A percentile compares a stretch with the other conserved stretches of the same genome.
These are phyloP conservation scores for Drosophila flavopinicola DNA, from an alignment of 2,888 invertebrate genomes.

Conservation along the genomic window DNA sequence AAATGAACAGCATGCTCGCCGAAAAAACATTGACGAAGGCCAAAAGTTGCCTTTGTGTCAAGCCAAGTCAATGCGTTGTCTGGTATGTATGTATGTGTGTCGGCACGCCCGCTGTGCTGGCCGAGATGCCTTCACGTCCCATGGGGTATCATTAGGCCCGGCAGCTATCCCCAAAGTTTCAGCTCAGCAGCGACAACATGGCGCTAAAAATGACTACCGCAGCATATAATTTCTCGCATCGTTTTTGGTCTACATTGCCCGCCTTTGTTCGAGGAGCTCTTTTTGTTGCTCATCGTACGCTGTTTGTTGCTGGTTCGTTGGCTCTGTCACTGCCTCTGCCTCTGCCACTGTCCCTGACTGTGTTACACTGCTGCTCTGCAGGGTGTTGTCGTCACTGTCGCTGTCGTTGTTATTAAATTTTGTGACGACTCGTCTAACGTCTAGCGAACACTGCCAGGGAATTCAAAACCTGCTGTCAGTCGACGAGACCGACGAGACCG, in stretches of 20 bases:
- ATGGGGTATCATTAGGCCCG: conserved; percentile 68
- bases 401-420: conserved; percentile 58
- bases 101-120: conserved; percentile 38
- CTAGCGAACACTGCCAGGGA: conserved; percentile 33
- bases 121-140: conserved; percentile 59
- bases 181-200: conserved; percentile 44
- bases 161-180: conserved; percentile 39
- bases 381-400: conserved; percentile 37
- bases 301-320: conserved; percentile 17
- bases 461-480: conserved; percentile 55
- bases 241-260: conserved; percentile 37
- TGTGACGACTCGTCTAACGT: conserved; percentile 47
- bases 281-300: conserved; percentile 35
- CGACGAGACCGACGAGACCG: conserved; percentile 7
- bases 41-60: conserved; percentile 57
- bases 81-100: conserved; percentile 11
- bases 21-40: conserved; percentile 59
- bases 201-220: conserved; percentile 64
- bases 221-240: conserved; percentile 68
- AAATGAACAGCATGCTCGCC: conserved; percentile 27
- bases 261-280: conserved; percentile 50
- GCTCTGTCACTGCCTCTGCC: not conserved
- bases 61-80: conserved; percentile 42
- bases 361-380: conserved; percentile 22
- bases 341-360: not conserved